A percentile compares a stretch with the other conserved stretches of the same genome.
phyloP scores from a whole-genome alignment of 2,113 vertebrate species.

The Hippocampus guttulatus region DNA sequence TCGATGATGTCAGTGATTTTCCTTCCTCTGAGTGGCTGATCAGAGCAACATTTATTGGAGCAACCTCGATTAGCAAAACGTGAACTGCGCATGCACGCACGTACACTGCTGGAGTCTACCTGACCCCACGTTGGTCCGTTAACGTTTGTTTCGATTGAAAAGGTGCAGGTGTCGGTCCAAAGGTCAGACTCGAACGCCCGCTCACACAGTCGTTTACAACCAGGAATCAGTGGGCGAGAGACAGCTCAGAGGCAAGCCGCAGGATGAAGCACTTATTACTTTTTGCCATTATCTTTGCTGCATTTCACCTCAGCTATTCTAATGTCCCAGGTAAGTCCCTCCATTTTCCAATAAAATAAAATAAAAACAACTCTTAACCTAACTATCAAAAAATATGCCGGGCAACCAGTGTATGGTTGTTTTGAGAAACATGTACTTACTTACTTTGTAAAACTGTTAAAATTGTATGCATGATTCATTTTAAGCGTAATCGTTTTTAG shows the following conservation, averaged over 20 bases:
- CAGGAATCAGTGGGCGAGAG: conserved; percentile 28
- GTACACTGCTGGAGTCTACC: neutral
- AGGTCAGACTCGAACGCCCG: conserved; percentile 44
- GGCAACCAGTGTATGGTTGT: neutral
- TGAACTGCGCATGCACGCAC: too few relatives aligned
- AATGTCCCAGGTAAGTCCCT: conserved; percentile 43
- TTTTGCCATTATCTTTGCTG: conserved; percentile 44
- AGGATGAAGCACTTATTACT: conserved; percentile 63
- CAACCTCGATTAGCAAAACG: too few relatives aligned
- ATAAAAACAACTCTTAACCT: neutral
- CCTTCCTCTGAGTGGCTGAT: too few relatives aligned
- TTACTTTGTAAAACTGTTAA: neutral
- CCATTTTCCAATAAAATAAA: neutral
- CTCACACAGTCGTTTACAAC: conserved; percentile 50
- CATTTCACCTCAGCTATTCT: conserved; percentile 31
- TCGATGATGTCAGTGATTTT: too few relatives aligned
- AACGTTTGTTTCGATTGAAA: conserved; percentile 34
- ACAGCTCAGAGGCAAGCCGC: conserved; percentile 35
- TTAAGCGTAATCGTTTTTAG: neutral
- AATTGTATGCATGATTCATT: neutral
- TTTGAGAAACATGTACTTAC: neutral
- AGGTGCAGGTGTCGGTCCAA: conserved; percentile 47
- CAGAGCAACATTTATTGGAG: too few relatives aligned
- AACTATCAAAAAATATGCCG: neutral
- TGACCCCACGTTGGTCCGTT: neutral